These are phyloP conservation scores for Chrysochloris asiatica DNA, from an alignment of 2,113 vertebrate genomes.

Conservation along the genomic window DNA sequence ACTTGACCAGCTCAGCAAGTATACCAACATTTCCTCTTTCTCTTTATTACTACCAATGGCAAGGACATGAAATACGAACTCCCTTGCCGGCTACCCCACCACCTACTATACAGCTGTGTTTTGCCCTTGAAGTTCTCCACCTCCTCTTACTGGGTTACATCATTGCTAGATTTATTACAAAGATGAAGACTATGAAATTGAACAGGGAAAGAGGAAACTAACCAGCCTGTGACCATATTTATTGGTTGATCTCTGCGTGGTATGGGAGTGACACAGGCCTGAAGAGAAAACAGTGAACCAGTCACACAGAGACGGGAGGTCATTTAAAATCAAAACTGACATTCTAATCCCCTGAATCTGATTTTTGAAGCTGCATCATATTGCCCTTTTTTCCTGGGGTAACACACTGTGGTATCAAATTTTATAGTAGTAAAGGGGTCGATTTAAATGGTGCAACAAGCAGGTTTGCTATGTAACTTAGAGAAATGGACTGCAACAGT, in stretches of 20 bases:
- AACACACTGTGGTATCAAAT: constrained; percentile 62
- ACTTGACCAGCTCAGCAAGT: too few relatives aligned
- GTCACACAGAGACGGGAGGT: constrained; percentile 72
- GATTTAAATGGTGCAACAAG: not conserved
- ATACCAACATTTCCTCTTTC: not conserved
- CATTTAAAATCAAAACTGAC: constrained; percentile 66
- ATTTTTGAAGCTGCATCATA: constrained; percentile 69
- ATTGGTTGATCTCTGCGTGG: constrained; percentile 25
- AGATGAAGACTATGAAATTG: constrained; percentile 8
- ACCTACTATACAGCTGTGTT: not conserved
- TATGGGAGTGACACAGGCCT: not conserved
- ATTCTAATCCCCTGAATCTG: constrained; percentile 71
- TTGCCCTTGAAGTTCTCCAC: not conserved
- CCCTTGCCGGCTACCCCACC: not conserved
- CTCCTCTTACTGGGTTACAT: constrained; percentile 46
- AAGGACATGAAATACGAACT: not conserved
- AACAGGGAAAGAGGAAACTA: constrained; percentile 12
- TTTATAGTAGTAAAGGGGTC: constrained; percentile 64
- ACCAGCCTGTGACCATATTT: constrained; percentile 42
- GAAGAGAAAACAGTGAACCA: constrained; percentile 52
- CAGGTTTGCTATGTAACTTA: not conserved
- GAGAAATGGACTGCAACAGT: not conserved
- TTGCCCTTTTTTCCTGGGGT: constrained; percentile 31
- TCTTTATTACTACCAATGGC: fast-evolving
- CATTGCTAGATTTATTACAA: not conserved